These are phyloP conservation scores for Caenorhabditis brenneri DNA, from an alignment of 1,140 invertebrate species.

Conservation along the genomic window DNA sequence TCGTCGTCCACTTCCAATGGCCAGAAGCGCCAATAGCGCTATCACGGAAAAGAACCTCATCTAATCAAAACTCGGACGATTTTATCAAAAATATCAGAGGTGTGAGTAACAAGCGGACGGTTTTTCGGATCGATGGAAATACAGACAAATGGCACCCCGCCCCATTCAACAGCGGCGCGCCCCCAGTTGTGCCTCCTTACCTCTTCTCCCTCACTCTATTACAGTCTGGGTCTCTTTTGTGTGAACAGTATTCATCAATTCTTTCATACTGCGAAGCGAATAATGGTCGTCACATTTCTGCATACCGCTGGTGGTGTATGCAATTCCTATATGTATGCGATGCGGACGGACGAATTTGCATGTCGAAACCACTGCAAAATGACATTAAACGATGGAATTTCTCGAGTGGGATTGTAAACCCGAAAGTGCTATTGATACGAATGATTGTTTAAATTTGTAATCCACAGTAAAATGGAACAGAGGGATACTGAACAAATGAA, in stretches of 20 bases:
- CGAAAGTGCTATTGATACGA: not conserved
- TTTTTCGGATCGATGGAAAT: slow-evolving; percentile 10
- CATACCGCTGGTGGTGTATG: slow-evolving; percentile 31
- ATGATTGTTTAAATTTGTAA: not conserved
- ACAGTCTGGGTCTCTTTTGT: not conserved
- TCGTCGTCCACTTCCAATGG: not conserved
- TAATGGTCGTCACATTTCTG: slow-evolving; percentile 27
- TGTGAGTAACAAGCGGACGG: not conserved
- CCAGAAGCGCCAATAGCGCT: not conserved
- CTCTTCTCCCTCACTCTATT: slow-evolving; percentile 23
- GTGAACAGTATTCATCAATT: not conserved
- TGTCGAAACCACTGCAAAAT: not conserved
- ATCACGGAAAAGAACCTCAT: not conserved
- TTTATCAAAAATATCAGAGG: not conserved
- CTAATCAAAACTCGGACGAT: not conserved
- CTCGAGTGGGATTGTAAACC: not conserved
- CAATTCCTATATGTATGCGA: slow-evolving; percentile 11
- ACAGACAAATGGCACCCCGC: slow-evolving; percentile 24
- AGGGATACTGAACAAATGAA: too few species aligned
- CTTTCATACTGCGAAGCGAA: slow-evolving; percentile 28
- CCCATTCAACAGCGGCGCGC: not conserved
- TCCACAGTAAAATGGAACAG: too few species aligned
- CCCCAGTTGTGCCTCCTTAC: slow-evolving; percentile 12
- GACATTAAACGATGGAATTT: not conserved
- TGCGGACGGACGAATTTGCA: slow-evolving; percentile 35